phyloP scores from a whole-genome alignment of 2,888 invertebrate species.

The Sminthurinus aureus region DNA sequence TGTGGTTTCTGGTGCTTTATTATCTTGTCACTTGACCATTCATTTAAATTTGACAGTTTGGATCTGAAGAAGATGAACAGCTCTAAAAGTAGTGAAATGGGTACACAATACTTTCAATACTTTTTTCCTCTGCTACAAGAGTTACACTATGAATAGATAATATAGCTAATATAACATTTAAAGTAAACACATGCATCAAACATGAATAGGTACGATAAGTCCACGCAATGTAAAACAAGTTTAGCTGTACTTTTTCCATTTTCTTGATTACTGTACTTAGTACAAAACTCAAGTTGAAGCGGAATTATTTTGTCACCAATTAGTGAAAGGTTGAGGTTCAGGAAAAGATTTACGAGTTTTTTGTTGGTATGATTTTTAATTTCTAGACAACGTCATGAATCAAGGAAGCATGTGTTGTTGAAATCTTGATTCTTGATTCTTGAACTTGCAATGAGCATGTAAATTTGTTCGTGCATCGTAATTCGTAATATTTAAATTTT shows the following conservation, averaged over 20 bases:
- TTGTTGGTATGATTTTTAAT: slow-evolving; percentile 16
- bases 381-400: slow-evolving; percentile 36
- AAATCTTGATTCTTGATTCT: too few species aligned
- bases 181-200: too few species aligned
- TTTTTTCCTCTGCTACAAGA: too few species aligned
- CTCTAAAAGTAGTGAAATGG: background rate
- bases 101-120: background rate
- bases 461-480: too few species aligned
- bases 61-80: slow-evolving; percentile 10
- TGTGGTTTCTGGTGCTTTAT: too few species aligned
- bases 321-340: slow-evolving; percentile 35
- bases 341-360: slow-evolving; percentile 32
- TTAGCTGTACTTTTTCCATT: background rate
- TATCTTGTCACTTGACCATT: background rate
- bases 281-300: background rate
- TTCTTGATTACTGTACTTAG: background rate
- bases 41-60: background rate
- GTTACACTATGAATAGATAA: too few species aligned
- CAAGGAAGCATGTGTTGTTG: slow-evolving; percentile 31
- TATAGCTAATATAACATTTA: too few species aligned
- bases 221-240: background rate
- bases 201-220: background rate
- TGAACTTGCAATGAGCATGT: too few species aligned
- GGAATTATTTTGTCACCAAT: slow-evolving; percentile 50
- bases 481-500: too few species aligned